Percentiles rank a stretch among this genome's conserved stretches.
These are phyloP conservation scores for Grallaria varia DNA, from an alignment of 2,113 vertebrate genomes.

Conservation along the genomic window DNA sequence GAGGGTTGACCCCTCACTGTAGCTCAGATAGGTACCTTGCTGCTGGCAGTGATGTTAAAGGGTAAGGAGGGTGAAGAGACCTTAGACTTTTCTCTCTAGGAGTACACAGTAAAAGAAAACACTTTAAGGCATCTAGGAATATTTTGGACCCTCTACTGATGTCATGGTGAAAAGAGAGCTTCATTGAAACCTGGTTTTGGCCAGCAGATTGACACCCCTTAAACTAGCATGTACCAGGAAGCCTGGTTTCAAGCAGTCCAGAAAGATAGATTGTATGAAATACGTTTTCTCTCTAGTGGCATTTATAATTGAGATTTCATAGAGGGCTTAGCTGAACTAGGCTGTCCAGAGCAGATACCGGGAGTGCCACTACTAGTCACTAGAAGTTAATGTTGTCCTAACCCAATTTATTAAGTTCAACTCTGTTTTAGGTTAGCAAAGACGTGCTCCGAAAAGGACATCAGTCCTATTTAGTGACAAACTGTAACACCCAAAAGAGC, in stretches of 20 bases:
- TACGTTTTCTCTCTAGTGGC: not conserved
- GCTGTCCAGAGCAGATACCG: not conserved
- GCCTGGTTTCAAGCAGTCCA: not conserved
- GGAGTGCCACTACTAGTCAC: not conserved
- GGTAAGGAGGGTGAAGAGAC: not conserved
- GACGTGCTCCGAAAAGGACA: not conserved
- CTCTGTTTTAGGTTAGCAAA: conserved; percentile 22
- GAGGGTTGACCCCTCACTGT: not conserved
- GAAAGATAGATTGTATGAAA: not conserved
- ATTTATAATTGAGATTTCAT: conserved; percentile 3
- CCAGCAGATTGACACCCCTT: not conserved
- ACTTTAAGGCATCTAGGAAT: not conserved
- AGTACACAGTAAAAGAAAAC: not conserved
- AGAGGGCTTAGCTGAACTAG: conserved; percentile 9
- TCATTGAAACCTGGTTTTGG: not conserved
- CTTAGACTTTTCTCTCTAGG: not conserved
- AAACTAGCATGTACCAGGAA: not conserved
- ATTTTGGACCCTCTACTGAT: not conserved
- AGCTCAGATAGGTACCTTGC: not conserved
- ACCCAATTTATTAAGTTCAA: conserved; percentile 36
- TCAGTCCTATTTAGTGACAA: not conserved
- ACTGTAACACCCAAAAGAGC: not conserved
- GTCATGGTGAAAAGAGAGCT: not conserved
- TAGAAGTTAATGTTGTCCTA: conserved; percentile 9
- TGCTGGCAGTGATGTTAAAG: not conserved